Base-by-base conservation (phyloP, 2,888 invertebrate species). In the Apocheima hispidaria region DNA sequence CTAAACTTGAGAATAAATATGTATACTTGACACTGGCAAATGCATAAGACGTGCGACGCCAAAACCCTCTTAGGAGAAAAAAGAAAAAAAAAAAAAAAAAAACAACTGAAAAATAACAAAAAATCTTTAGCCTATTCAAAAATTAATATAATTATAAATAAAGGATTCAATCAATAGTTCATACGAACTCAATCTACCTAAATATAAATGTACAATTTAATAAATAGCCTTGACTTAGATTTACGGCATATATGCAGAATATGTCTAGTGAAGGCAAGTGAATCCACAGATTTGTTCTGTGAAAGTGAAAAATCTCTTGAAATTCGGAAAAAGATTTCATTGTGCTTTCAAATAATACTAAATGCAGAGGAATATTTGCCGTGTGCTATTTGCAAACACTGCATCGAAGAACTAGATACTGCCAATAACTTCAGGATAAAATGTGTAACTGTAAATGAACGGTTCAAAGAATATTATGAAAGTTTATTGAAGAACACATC, bases 301-400 rank as follows among this genome's bases (percentile, higher is more conserved):
- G 66, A 75, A 26, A 61, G 63, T 21, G 59, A 69, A 35, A 71
- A 76, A 60, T 78, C 83, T 26, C 77, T 77, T 68, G 73, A 76
- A 18, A 75, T 89, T 56, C 60, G 83, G 38, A 70, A 81, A 14
- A 89, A 77, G 68, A 78, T 92, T 41, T 74, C 73, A 65, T 44
- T 69, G 49, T 91, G 90, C 77, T 90, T 90, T 70, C 82, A 84
- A 74, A 71, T 91, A 56, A 74, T 67, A 58, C 55, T 92, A 43
- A 60, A 57, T 5, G 63, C 67, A 20, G 79, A 84, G 36, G 78
- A 75, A 26, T 63, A 72, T 61, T 78, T 86, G 36, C 88, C 90
- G 1, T 74, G 65, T 59, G 62, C 57, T 23, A 85, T 92, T 63
- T 92, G 92, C 66, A 66, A 65, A 4, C 58, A 69, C 28, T 92